Base-by-base conservation (phyloP, 2,888 invertebrate genomes). In the Drosophila subquinaria region DNA sequence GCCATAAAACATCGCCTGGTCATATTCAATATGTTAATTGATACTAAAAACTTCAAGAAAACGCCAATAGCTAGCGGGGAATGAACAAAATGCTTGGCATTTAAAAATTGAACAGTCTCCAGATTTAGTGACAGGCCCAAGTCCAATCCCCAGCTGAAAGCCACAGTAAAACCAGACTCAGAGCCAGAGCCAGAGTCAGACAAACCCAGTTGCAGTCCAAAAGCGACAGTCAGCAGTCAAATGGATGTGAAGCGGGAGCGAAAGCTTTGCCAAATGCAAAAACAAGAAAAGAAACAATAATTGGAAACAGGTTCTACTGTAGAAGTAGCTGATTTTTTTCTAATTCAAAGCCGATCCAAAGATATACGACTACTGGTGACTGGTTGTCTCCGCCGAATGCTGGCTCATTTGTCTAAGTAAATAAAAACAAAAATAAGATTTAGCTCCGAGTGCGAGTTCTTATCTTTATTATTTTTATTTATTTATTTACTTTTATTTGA, bases 11-110 rank as follows among this genome's bases (percentile, higher is more conserved):
- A 77, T 73, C 74, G 55, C 50, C 67, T 70, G 76, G 65, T 69
- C 81, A 86, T 70, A 72, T 76, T 68, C 73, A 74, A 76, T 81
- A 87, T 86, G 86, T 82, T 89, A 86, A 86, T 89, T 86, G 87
- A 82, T 81, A 89, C 80, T 86, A 80, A 83, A 81, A 83, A 84
- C 72, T 67, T 62, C 47, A 69, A 62, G 36, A 57, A 45, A 66
- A 59, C 50, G 38, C 13, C 45, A 64, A 74, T 43, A 48, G 17
- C 40, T 43, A 43, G 17, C 40, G 47, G 43, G 40, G 17, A 68
- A 23, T 35, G 42, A 53, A 62, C 64, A 71, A 66, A 69, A 75
- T 59, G 51, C n/a, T 69, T 79, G 77, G 76, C 76, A 78, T 78
- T 79, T 78, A 73, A 75, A 75, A 63, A 59, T 15, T 59, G 61